Evolutionary conservation across 2,888 invertebrate species (phyloP).

Genomic region (Norana najaformis): DNA sequence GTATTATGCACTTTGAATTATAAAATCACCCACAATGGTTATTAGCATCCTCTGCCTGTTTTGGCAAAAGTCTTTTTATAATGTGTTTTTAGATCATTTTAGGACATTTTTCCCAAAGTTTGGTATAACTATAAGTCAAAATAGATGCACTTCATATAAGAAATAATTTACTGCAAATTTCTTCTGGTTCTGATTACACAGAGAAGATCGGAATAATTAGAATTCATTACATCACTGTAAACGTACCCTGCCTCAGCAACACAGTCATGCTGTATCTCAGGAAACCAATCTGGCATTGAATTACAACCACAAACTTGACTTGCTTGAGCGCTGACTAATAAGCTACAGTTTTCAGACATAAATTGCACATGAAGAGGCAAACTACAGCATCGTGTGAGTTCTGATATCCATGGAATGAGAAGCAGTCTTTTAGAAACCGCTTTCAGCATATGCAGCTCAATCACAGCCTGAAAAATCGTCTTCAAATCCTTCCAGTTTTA

Average conservation of each 20-base stretch:
- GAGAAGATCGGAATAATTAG: background rate
- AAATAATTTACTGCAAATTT: background rate
- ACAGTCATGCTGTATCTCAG: background rate
- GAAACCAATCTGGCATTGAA: background rate
- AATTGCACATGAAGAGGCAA: background rate
- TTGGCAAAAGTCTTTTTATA: background rate
- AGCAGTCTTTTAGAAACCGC: background rate
- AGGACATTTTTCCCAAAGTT: background rate
- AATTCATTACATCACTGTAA: background rate
- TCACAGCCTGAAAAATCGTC: background rate
- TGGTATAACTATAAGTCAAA: background rate
- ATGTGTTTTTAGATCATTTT: background rate
- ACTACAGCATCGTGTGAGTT: background rate
- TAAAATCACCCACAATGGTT: conserved; percentile 5
- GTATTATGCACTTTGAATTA: background rate
- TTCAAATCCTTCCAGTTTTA: too few species aligned
- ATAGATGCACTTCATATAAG: background rate
- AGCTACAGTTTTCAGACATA: background rate
- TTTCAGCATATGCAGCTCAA: background rate
- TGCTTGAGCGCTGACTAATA: background rate
- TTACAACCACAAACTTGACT: background rate
- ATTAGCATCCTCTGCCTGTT: background rate
- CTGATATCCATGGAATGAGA: background rate
- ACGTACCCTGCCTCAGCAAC: background rate
- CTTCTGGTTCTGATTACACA: background rate